These are phyloP conservation scores for Toxostoma redivivum DNA, from an alignment of 2,113 vertebrate species.

Conservation along the genomic window DNA sequence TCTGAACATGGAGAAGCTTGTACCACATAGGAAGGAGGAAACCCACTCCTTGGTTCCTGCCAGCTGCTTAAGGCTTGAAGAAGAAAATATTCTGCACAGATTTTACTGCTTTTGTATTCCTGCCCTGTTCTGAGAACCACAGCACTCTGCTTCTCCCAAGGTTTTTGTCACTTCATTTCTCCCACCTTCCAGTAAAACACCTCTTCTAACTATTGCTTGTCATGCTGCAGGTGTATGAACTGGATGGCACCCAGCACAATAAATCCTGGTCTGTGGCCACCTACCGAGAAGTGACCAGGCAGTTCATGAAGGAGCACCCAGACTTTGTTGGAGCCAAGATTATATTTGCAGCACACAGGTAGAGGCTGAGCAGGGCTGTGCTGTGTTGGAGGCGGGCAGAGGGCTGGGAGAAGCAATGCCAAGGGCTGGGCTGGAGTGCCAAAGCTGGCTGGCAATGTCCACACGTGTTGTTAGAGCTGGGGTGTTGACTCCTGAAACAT, in stretches of 20 bases:
- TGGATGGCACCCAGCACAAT: slow-evolving; percentile 77
- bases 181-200: not conserved
- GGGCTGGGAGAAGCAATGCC: not conserved
- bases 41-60: not conserved
- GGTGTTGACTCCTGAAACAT: not conserved
- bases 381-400: fast-evolving
- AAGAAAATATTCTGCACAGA: not conserved
- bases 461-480: fast-evolving
- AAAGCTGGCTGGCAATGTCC: not conserved
- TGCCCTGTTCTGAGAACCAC: not conserved
- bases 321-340: slow-evolving; percentile 83
- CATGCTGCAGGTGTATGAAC: slow-evolving; percentile 80
- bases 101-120: not conserved
- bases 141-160: not conserved
- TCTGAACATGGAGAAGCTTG: not conserved
- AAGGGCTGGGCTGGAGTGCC: not conserved
- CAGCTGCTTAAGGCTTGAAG: not conserved
- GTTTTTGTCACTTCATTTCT: not conserved
- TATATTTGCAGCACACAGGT: slow-evolving; percentile 76
- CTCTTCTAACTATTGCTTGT: not conserved
- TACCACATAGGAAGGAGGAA: not conserved
- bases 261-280: slow-evolving; percentile 75
- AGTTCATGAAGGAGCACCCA: slow-evolving; percentile 76
- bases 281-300: slow-evolving; percentile 72
- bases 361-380: not conserved